These are phyloP conservation scores for Microplitis demolitor DNA, from an alignment of 1,140 invertebrate genomes.

Conservation along the genomic window DNA sequence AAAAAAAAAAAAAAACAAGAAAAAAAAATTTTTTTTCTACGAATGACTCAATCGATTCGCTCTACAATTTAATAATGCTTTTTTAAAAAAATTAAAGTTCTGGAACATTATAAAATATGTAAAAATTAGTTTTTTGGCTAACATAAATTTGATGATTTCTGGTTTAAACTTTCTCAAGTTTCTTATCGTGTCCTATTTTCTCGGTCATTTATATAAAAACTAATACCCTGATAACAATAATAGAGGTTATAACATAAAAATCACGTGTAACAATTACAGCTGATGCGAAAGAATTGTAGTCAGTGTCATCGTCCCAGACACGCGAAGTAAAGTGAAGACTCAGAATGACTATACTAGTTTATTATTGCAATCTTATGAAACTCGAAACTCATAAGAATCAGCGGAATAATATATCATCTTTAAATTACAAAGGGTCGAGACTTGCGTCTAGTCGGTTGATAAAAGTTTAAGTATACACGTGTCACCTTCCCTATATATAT, in stretches of 20 bases:
- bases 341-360: conserved; percentile 6
- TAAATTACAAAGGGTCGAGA: neutral
- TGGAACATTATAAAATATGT: no score
- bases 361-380: conserved; percentile 10
- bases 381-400: conserved; percentile 16
- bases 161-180: no score
- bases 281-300: conserved; percentile 2
- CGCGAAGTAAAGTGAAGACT: neutral
- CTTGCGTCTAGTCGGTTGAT: neutral
- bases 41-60: no score
- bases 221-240: neutral
- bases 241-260: neutral
- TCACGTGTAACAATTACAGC: conserved; percentile 2
- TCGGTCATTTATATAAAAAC: neutral
- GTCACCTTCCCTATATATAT: neutral
- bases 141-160: no score
- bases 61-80: no score
- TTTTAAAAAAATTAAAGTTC: no score
- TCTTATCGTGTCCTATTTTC: no score
- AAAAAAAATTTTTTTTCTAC: no score
- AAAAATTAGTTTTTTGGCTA: no score
- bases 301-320: neutral
- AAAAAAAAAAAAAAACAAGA: no score
- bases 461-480: neutral
- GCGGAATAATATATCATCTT: conserved; percentile 16